Evolutionary conservation across 2,113 vertebrate species (phyloP).

Genomic region (Eurypyga helias): DNA sequence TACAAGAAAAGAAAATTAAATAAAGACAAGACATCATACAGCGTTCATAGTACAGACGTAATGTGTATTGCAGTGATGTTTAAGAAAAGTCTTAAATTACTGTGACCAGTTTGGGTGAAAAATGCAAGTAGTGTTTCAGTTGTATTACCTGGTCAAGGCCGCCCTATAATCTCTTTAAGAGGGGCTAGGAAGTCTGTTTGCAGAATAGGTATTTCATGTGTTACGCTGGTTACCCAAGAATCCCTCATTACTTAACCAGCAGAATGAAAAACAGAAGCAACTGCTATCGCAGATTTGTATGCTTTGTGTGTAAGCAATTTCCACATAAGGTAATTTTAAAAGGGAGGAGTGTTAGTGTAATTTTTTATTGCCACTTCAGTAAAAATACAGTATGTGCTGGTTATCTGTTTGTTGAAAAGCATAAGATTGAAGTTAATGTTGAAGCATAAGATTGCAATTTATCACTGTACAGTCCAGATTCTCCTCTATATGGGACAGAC

Average conservation of each 20-base stretch:
- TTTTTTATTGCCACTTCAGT: background rate
- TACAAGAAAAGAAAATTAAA: background rate
- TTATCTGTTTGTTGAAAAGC: background rate
- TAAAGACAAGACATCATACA: background rate
- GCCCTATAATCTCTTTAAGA: background rate
- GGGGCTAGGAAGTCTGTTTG: background rate
- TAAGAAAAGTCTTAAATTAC: background rate
- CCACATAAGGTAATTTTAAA: background rate
- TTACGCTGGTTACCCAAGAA: background rate
- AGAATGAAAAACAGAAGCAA: background rate
- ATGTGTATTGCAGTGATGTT: background rate
- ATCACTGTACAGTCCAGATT: background rate
- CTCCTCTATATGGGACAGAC: background rate
- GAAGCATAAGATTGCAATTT: background rate
- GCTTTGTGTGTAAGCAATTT: background rate
- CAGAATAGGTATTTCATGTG: background rate
- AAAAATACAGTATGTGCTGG: background rate
- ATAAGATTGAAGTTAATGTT: background rate
- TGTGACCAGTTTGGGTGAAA: background rate
- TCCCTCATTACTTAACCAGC: background rate
- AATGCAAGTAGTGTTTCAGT: background rate
- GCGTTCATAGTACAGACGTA: background rate
- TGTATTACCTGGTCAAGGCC: background rate
- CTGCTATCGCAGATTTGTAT: background rate
- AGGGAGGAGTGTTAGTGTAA: background rate